Evolutionary conservation across 2,113 vertebrate species (phyloP), one percentile per base, ranked within the genome.

Genomic region (Craseonycteris thonglongyai): DNA sequence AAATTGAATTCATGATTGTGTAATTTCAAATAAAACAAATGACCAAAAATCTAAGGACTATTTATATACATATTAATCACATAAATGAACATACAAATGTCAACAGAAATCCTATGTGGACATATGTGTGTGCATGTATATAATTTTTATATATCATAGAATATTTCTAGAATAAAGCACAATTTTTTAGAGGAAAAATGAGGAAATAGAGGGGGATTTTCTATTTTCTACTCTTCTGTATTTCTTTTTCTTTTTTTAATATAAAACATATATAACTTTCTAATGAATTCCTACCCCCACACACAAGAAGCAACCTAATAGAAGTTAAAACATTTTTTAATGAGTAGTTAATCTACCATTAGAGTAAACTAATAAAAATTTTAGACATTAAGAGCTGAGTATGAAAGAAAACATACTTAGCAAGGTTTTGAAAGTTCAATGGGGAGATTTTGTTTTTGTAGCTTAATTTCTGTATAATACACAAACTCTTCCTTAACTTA

Each of bases 1-100:
- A 95, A 96, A 68, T 33, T 56, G 82, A 92, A 95, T 85, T 90
- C 88, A 78, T 65, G 78, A 90, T 28, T 90, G 3, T 69, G 45
- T 21, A 63, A 86, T 47, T 95, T 93, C 66, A 91, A 87, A 86
- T 71, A 3, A 80, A 47, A 85, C 51, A 82, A 24, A 59, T 2
- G 30, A 35, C 40, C 49, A 88, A 94, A 95, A 90, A 93, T 95
- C 68, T 84, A 88, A 94, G 6, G 33, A 69, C 54, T 54, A 51
- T 88, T 91, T 89, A 94, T 68, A 5, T 28, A 90, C 54, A 21
- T 65, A 78, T 56, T 88, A 90, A 79, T 16, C 40, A 84, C 56
- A 95, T 88, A 94, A 96, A 84, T 71, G 49, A 81, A 75, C 59
- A 75, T 6, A 69, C 74, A 72, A 78, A 93, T 16, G 47, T 86